phyloP scores from a whole-genome alignment of 2,888 invertebrate species.

The Andrena camellia region DNA sequence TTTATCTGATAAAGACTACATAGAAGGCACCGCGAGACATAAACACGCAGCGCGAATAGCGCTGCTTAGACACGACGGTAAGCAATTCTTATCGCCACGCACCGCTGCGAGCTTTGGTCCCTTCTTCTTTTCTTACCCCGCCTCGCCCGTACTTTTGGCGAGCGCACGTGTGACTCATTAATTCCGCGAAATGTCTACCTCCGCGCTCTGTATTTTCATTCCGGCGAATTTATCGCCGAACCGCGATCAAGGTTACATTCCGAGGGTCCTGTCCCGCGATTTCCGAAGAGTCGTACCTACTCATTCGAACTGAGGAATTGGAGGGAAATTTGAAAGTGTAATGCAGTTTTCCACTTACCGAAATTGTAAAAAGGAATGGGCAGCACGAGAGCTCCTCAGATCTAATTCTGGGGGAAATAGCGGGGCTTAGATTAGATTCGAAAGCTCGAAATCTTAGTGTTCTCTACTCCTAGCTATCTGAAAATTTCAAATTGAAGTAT shows the following conservation, averaged over 20 bases:
- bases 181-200: constrained; percentile 43
- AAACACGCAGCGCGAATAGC: constrained; percentile 30
- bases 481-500: too few species aligned
- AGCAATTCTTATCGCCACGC: constrained; percentile 57
- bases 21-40: constrained; percentile 24
- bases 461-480: too few species aligned
- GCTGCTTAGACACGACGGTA: constrained; percentile 30
- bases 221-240: constrained; percentile 40
- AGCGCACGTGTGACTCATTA: constrained; percentile 48
- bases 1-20: constrained; percentile 33
- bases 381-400: too few species aligned
- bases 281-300: background rate
- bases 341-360: too few species aligned
- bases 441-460: too few species aligned
- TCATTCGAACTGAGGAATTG: background rate
- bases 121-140: background rate
- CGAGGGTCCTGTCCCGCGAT: constrained; percentile 1
- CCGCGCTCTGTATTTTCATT: constrained; percentile 37
- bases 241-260: constrained; percentile 24
- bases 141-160: background rate
- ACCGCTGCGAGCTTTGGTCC: constrained; percentile 6
- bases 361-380: too few species aligned
- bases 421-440: too few species aligned
- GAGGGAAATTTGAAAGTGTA: too few species aligned
- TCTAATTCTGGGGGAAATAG: too few species aligned